Evolutionary conservation across 2,113 vertebrate genomes (phyloP), one percentile per base, ranked within the genome.

Genomic region (Pteruthius melanotis): DNA sequence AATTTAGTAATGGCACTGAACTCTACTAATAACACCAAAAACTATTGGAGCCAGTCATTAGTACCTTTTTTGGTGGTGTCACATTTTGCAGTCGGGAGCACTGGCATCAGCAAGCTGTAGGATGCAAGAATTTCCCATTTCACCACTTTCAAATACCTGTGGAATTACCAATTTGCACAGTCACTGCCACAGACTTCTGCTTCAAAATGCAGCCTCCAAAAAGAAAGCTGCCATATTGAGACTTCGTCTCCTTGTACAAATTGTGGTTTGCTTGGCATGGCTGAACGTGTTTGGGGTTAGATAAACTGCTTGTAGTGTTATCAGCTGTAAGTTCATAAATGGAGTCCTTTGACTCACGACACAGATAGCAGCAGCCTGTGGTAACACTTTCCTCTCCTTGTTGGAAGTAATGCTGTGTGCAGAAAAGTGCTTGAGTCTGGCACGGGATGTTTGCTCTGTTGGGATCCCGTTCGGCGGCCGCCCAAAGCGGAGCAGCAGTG

Each of bases 401-500:
- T 11, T 81, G 92, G 57, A 57, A 75, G 21, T 28, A 13, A 8
- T 6, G 2, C 3, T 65, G 54, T 33, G 30, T 40, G 33, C 52
- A 50, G 56, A 37, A 63, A 37, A 50, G 28, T 4, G 37, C 57
- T 39, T 5, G 39, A 11, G 80, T 19, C 60, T 69, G 42, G 9
- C 69, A 7, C 0, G 0, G 22, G 68, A 1, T 78, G 23, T 17
- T 69, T 56, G 59, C 18, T 60, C 15, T 11, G 1, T 9, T 49
- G 56, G 37, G 64, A 23, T 69, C 64, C n/a, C 4, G 2, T 61
- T 39, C 0, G 1, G 31, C n/a, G 28, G n/a, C 81, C 42, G 44
- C 42, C 33, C 66, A n/a, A 4, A 74, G 59, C 2, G 3, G 11
- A 27, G 40, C 10, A 28, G 74, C 22, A 7, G 11, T 6, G 40